Base-by-base conservation (phyloP, 2,113 vertebrate genomes). In the Coryphaenoides rupestris region DNA sequence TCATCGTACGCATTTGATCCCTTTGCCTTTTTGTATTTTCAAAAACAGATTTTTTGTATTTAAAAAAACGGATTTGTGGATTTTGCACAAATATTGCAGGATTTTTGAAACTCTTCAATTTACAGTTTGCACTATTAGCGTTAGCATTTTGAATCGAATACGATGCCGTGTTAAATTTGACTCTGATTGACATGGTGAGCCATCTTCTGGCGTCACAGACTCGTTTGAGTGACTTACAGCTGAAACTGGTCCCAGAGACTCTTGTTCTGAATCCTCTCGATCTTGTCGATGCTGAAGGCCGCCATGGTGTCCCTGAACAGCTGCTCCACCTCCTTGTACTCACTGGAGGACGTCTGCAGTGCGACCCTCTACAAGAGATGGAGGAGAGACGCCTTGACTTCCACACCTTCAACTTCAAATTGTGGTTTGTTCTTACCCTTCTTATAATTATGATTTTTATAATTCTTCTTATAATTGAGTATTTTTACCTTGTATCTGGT, bases 1-100 rank as follows among this genome's bases (percentile, higher is more conserved):
- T 95, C 21, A 60, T 86, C 68, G 83, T 92, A 76, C 79, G 91
- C 93, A 92, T 89, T 28, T 85, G 85, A 2, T 87, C 86, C 72
- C 91, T 94, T 78, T 95, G 89, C 88, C 92, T 94, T 54, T 52
- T 5, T 60, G 10, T 16, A 47, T 16, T 14, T 47, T 47, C 15
- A 16, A 50, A n/a, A n/a, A n/a, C n/a, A n/a, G n/a, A n/a, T n/a
- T n/a, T n/a, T n/a, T n/a, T n/a, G n/a, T n/a, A n/a, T n/a, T n/a
- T n/a, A n/a, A 16, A 50, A n/a, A 50, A 4, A 14, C 16, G 1
- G 3, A 50, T 49, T 49, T 49, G n/a, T n/a, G n/a, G n/a, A n/a
- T n/a, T n/a, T n/a, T n/a, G n/a, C 47, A 50, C 4, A n/a, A 50
- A 50, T 3, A 17, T n/a, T n/a, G n/a, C n/a, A n/a, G n/a, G n/a